phyloP scores from a whole-genome alignment of 2,113 vertebrate genomes.

The Hydrolagus affinis region DNA sequence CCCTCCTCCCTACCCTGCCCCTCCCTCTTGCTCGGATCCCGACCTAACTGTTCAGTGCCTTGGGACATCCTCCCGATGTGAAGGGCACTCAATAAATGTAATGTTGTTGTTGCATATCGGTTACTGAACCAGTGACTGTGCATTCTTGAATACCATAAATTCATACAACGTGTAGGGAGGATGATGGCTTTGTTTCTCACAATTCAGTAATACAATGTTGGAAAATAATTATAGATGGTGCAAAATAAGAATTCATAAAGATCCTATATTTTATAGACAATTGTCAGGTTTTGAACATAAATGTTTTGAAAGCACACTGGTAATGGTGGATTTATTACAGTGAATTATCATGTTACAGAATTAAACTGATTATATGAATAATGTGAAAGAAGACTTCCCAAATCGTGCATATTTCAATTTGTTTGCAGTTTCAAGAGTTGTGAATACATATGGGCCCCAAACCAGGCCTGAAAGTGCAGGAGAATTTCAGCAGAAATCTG shows the following conservation, averaged over 20 bases:
- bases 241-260: neutral
- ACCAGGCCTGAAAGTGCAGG: slow-evolving; percentile 62
- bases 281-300: slow-evolving; percentile 13
- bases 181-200: neutral
- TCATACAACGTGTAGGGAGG: neutral
- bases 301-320: neutral
- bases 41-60: too few relatives aligned
- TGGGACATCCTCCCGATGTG: too few relatives aligned
- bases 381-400: neutral
- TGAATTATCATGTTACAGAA: slow-evolving; percentile 35
- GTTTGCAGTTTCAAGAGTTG: slow-evolving; percentile 76
- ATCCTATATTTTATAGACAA: neutral
- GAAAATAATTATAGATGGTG: neutral
- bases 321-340: slow-evolving; percentile 21
- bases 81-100: too few relatives aligned
- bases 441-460: slow-evolving; percentile 91
- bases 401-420: slow-evolving; percentile 17
- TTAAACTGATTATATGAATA: neutral
- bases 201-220: neutral
- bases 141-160: neutral
- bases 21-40: too few relatives aligned
- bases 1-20: too few relatives aligned
- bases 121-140: neutral
- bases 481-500: slow-evolving; percentile 57
- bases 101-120: too few relatives aligned